Evolutionary conservation across 2,113 vertebrate genomes (phyloP).

Genomic region (Tricholaema leucomelas): DNA sequence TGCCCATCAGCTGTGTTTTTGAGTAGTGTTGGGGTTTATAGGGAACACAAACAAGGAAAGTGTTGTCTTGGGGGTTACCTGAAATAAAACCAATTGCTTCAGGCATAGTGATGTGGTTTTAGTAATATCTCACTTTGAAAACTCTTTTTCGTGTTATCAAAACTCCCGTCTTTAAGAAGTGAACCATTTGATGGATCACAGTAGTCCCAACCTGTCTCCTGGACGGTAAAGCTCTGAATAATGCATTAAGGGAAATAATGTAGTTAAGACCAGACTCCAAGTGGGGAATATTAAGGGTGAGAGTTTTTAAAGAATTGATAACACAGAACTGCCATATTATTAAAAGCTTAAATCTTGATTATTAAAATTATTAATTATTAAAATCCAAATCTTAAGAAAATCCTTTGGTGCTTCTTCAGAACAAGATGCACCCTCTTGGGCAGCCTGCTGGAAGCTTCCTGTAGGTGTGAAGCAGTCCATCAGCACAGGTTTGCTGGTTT

Average conservation of each 20-base stretch:
- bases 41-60: background rate
- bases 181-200: background rate
- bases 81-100: background rate
- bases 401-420: background rate
- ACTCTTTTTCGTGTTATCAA: background rate
- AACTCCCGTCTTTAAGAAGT: background rate
- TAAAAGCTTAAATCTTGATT: background rate
- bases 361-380: no score
- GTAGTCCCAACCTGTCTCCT: background rate
- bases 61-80: background rate
- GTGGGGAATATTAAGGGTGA: background rate
- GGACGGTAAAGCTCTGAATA: background rate
- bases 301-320: background rate
- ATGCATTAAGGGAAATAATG: background rate
- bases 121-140: background rate
- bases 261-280: background rate
- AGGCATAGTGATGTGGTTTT: background rate
- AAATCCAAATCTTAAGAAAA: background rate
- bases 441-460: background rate
- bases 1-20: background rate
- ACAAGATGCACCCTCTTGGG: background rate
- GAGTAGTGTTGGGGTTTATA: background rate
- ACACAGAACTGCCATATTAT: background rate
- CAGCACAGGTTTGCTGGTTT: background rate
- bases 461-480: background rate